Conservation (phyloP, 2,888 invertebrate genomes). For the Caenorhabditis plicata region DNA sequence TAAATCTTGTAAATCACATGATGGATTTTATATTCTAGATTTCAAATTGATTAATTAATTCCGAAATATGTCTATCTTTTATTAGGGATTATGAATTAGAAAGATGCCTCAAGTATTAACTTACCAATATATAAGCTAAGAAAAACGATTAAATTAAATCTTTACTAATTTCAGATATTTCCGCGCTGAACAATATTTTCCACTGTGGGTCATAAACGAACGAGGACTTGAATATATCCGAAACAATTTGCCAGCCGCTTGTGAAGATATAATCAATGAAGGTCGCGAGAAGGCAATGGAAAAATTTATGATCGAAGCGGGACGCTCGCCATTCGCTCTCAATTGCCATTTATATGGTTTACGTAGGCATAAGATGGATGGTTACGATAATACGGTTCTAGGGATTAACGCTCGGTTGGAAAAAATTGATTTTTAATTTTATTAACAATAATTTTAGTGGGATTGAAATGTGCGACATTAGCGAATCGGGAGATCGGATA, state of each 20-base stretch:
- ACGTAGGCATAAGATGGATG: conserved; percentile 72
- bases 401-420: conserved; percentile 79
- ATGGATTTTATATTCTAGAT: too few species aligned
- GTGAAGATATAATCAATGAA: conserved; percentile 77
- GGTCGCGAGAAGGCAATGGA: conserved; percentile 76
- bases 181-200: conserved; percentile 81
- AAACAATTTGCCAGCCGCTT: conserved; percentile 76
- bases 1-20: too few species aligned
- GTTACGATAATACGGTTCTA: conserved; percentile 75
- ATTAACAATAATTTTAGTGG: conserved; percentile 28
- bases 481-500: conserved; percentile 66
- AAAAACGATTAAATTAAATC: background rate
- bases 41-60: too few species aligned
- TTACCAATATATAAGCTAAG: too few species aligned
- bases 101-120: too few species aligned
- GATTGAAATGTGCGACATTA: conserved; percentile 62
- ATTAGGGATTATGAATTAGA: too few species aligned
- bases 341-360: conserved; percentile 88
- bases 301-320: conserved; percentile 86
- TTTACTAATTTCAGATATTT: conserved; percentile 70
- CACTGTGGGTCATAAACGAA: conserved; percentile 67
- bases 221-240: conserved; percentile 69
- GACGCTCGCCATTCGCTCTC: conserved; percentile 77
- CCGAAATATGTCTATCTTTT: too few species aligned
- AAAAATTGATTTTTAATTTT: background rate